Evolutionary conservation across 2,113 vertebrate species (phyloP), one percentile per base, ranked within the genome.

Genomic region (Macroglossus sobrinus): DNA sequence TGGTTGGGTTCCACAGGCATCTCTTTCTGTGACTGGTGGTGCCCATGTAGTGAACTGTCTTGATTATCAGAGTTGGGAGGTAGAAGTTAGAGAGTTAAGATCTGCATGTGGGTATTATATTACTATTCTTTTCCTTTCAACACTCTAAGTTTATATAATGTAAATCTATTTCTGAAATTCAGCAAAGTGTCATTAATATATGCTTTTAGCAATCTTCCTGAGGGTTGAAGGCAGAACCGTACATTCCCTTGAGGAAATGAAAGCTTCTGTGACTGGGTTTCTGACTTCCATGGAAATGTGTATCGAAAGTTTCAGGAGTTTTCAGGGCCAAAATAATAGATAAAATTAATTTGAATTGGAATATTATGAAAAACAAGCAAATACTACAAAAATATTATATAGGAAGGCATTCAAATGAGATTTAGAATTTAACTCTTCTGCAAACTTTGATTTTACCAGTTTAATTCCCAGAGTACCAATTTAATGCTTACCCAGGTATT

Each of bases 121-220:
- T 57, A 6, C 43, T 79, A 15, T 78, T 86, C 40, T 74, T 91
- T 91, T 80, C 61, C 72, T 78, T 68, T 43, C 22, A 28, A 63
- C 7, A 61, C 8, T 66, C 69, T 63, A 69, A 47, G 38, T 84
- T 93, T 96, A 81, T 85, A 71, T 81, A 94, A 78, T 81, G 63
- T 94, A 91, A 91, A 84, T 64, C 75, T 95, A 82, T 96, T 96
- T 97, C 53, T 75, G 88, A 95, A 94, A 87, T 84, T 76, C 38
- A 88, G 38, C n/a, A 9, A 84, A 66, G 21, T 97, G 68, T 85
- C 84, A 92, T 91, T 95, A 95, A 68, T 79, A 88, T 50, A 74
- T 87, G 28, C 22, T 95, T 93, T 91, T 78, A 90, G 84, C 79
- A 74, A 85, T 9, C 16, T 96, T 85, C 22, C 74, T 90, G 87